A percentile compares a stretch with the other conserved stretches of the same genome.
Evolutionary conservation across 2,113 vertebrate genomes (phyloP).

Genomic region (Ctenomys sociabilis): DNA sequence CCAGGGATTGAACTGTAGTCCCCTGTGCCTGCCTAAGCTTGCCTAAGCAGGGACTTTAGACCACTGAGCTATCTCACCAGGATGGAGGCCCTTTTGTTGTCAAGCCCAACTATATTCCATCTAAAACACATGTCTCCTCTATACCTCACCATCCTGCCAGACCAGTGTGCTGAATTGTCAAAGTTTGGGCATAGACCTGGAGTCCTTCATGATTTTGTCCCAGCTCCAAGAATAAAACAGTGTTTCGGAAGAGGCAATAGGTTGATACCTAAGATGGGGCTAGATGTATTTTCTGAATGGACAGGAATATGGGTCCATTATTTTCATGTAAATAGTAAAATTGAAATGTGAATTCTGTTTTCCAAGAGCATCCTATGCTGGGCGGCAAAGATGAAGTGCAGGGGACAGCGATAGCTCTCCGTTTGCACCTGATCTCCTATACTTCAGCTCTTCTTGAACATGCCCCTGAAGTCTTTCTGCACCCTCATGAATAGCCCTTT

Average conservation of each 20-base stretch:
- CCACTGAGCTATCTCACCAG: not conserved
- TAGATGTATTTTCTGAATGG: conserved; percentile 43
- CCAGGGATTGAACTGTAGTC: too few species aligned
- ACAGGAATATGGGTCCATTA: not conserved
- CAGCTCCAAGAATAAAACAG: conserved; percentile 46
- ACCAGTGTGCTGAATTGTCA: not conserved
- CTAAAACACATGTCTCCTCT: accelerated
- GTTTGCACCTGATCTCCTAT: not conserved
- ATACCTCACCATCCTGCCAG: not conserved
- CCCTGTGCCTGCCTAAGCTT: too few species aligned
- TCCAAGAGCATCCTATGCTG: not conserved
- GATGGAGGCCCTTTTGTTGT: not conserved
- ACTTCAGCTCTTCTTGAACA: not conserved
- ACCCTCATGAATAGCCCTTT: not conserved
- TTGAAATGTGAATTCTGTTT: not conserved
- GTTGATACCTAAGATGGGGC: not conserved
- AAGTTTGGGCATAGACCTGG: not conserved
- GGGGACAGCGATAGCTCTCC: not conserved
- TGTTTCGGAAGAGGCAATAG: conserved; percentile 29
- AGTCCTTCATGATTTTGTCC: conserved; percentile 30
- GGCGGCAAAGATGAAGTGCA: not conserved
- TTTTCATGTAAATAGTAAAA: not conserved
- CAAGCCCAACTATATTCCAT: not conserved
- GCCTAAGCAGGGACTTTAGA: too few species aligned
- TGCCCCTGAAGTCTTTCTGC: not conserved